phyloP scores from a whole-genome alignment of 2,113 vertebrate genomes.

The Lates calcarifer region DNA sequence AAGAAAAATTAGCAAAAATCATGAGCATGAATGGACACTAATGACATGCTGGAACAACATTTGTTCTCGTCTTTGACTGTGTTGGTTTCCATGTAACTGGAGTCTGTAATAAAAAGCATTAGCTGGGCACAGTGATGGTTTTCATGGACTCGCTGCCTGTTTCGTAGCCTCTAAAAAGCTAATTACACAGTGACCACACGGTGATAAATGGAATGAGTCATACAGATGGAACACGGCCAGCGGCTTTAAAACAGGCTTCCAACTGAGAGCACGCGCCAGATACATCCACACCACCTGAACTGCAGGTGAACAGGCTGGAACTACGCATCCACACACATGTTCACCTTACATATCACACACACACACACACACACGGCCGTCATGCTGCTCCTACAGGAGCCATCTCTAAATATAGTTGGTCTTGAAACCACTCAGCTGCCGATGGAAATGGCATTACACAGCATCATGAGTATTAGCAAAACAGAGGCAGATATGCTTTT shows the following conservation, averaged over 20 bases:
- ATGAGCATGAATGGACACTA: not conserved
- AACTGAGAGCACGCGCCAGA: too few relatives aligned
- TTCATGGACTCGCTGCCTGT: slow-evolving; percentile 8
- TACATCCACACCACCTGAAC: not conserved
- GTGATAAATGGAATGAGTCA: slow-evolving; percentile 47
- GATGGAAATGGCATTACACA: slow-evolving; percentile 17
- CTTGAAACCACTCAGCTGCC: slow-evolving; percentile 13
- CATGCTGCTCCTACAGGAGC: slow-evolving; percentile 2
- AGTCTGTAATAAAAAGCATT: slow-evolving; percentile 2
- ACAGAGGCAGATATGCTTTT: slow-evolving; percentile 2
- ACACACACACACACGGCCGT: slow-evolving; percentile 4
- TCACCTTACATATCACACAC: not conserved
- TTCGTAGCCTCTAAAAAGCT: slow-evolving; percentile 31
- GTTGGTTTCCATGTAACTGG: not conserved
- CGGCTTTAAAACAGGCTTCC: slow-evolving; percentile 9
- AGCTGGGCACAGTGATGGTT: slow-evolving; percentile 3
- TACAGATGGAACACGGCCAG: slow-evolving; percentile 17
- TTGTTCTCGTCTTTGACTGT: not conserved
- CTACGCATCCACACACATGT: not conserved
- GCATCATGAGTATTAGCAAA: slow-evolving; percentile 4
- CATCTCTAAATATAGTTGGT: slow-evolving; percentile 14
- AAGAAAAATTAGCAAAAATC: too few relatives aligned
- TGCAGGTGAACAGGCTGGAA: slow-evolving; percentile 4
- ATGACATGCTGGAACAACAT: not conserved
- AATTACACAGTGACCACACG: slow-evolving; percentile 30